phyloP scores from a whole-genome alignment of 2,797 vertebrate species.

The Thripadectes ignobilis region DNA sequence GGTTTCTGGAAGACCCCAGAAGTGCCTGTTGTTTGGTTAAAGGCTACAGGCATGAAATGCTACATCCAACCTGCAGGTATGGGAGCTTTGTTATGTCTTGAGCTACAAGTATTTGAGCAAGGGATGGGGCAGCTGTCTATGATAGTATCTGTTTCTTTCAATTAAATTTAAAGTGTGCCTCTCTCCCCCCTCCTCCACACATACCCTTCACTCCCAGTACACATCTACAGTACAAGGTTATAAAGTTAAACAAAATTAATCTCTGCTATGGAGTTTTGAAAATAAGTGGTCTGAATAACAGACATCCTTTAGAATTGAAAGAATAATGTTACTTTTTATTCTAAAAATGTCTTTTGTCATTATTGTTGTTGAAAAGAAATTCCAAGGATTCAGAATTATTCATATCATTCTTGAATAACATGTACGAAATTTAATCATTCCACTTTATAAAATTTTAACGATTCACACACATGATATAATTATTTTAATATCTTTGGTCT shows the following conservation, averaged over 20 bases:
- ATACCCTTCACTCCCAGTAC: accelerated
- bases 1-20: background rate
- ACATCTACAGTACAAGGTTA: background rate
- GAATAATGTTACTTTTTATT: background rate
- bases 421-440: background rate
- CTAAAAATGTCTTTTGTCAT: background rate
- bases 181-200: background rate
- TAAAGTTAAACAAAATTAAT: background rate
- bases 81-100: background rate
- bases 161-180: background rate
- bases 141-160: background rate
- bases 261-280: background rate
- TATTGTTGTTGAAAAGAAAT: background rate
- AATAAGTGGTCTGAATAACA: background rate
- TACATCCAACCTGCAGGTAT: background rate
- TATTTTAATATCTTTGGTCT: background rate
- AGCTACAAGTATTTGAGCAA: background rate
- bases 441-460: background rate
- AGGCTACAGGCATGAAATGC: background rate
- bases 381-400: background rate
- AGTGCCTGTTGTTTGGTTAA: background rate
- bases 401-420: accelerated
- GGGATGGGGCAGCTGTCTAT: background rate
- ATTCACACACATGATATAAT: background rate
- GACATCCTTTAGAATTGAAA: background rate